A percentile compares a stretch with the other conserved stretches of the same genome.
Evolutionary conservation across 2,797 vertebrate genomes (phyloP).

Genomic region (Gobionotothen gibberifrons): DNA sequence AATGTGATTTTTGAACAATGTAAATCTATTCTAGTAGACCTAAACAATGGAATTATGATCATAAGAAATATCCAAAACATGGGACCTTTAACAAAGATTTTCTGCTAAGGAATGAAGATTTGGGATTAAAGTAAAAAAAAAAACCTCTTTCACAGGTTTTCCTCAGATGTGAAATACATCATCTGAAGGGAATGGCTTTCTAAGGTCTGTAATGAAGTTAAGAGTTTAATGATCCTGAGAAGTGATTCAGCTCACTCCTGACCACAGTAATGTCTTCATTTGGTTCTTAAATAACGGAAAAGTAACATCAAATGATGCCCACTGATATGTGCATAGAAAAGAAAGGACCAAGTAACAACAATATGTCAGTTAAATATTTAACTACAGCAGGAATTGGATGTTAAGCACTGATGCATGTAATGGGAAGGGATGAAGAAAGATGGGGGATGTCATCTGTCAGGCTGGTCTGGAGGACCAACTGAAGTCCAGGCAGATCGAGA

Average conservation of each 20-base stretch:
- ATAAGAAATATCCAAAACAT: no score
- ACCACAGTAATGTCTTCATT: slow-evolving; percentile 6
- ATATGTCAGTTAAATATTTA: no score
- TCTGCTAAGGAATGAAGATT: not conserved
- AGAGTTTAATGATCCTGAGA: slow-evolving; percentile 11
- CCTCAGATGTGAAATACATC: slow-evolving; percentile 9
- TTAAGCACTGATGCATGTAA: no score
- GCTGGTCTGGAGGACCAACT: no score
- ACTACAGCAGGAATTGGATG: no score
- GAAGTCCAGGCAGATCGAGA: no score
- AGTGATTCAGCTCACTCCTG: not conserved
- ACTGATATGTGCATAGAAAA: not conserved
- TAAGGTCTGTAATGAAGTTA: slow-evolving; percentile 11
- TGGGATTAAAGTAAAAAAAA: not conserved
- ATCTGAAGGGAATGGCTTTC: slow-evolving; percentile 18
- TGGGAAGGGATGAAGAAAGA: no score
- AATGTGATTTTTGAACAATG: no score
- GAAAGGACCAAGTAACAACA: no score
- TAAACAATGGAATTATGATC: no score
- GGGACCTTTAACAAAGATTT: not conserved
- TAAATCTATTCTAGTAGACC: no score
- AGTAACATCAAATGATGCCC: not conserved
- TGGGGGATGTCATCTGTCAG: no score
- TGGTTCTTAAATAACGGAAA: not conserved
- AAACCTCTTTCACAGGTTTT: not conserved